Base-by-base conservation (phyloP, 2,113 vertebrate genomes). In the Dissostichus mawsoni region DNA sequence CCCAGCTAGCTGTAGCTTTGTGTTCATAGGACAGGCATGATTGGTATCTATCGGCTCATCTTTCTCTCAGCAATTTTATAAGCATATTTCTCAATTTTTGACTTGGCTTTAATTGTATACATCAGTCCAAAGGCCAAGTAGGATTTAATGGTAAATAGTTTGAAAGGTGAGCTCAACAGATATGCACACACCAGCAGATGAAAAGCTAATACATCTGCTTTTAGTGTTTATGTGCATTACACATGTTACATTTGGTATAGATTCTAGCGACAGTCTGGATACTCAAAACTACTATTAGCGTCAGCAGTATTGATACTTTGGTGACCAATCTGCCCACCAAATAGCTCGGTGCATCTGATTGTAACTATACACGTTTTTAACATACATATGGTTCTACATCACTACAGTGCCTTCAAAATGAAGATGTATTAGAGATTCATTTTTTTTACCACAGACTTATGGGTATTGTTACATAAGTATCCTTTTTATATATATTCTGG, bases 391-490 rank as follows among this genome's bases (percentile, higher is more conserved):
- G 36, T 25, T 18, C 11, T 18, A 11, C n/a, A 69, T 84, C 64
- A 70, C 80, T 63, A 55, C 18, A 69, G 80, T 85, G 85, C 83
- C 85, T 87, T 90, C 67, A 72, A 18, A 47, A 18, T 72, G 20
- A 76, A 45, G 9, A 48, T 48, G 25, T 74, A 56, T 66, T 8
- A 72, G 18, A 36, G 11, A 61, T 50, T 18, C 45, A 2, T 23
- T 63, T 69, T 57, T 59, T 18, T 57, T 44, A 64, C 45, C 66
- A 67, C 41, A 17, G 47, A 67, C 76, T 74, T 86, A 62, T 36
- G 81, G 71, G 16, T 66, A 56, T 62, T 80, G 33, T 85, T 67
- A 78, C 33, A 62, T 50, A 18, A 29, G 33, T 55, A 12, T 33
- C 45, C 69, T 55, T 69, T 66, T n/a, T 41, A 41, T 41, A 8